These are phyloP conservation scores for Drosophila mimica DNA, from an alignment of 2,888 invertebrate species.

Conservation along the genomic window DNA sequence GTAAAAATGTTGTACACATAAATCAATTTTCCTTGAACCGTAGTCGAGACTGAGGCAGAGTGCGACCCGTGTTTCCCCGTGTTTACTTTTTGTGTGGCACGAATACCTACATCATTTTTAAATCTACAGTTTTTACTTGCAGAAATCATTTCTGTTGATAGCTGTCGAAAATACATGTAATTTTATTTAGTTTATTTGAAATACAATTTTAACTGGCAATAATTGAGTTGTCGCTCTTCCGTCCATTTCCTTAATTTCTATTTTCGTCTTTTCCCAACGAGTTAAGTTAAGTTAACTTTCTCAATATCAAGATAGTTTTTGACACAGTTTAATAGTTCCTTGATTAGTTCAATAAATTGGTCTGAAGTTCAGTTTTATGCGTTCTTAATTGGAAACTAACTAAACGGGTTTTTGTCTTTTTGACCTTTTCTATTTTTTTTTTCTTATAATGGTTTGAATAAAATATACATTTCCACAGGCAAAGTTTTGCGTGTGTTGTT, in stretches of 20 bases:
- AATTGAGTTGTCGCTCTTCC: not conserved
- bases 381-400: not conserved
- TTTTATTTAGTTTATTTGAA: not conserved
- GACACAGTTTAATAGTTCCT: not conserved
- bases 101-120: not conserved
- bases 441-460: not conserved
- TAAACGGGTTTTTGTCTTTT: not conserved
- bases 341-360: not conserved
- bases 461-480: not conserved
- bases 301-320: not conserved
- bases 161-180: not conserved
- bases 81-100: conserved; percentile 2
- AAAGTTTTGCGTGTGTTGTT: not conserved
- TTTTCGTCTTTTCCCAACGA: not conserved
- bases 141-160: not conserved
- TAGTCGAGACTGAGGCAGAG: not conserved
- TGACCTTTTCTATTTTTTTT: not conserved
- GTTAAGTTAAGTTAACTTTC: not conserved
- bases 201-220: not conserved
- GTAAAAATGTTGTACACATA: conserved; percentile 58
- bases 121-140: not conserved
- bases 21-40: conserved; percentile 55
- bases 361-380: not conserved
- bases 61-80: conserved; percentile 5
- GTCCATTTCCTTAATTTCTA: not conserved